Conservation (phyloP, 2,888 invertebrate species). For the Acrobasis consociella region DNA sequence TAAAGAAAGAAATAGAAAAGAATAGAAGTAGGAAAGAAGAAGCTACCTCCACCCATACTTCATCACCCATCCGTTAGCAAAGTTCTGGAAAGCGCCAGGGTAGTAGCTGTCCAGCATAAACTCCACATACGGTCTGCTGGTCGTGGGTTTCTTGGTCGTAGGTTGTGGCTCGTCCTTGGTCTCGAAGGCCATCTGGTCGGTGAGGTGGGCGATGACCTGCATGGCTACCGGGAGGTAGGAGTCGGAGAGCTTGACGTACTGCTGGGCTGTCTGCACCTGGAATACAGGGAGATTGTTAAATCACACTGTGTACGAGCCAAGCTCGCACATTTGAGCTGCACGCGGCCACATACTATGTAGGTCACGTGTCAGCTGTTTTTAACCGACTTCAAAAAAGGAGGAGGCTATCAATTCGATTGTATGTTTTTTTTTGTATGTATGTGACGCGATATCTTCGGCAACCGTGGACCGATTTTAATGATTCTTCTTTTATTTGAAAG, state of each 20-base stretch:
- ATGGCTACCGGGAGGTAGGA: slow-evolving; percentile 86
- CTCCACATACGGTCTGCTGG: slow-evolving; percentile 45
- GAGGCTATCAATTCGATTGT: too few relatives aligned
- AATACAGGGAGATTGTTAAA: slow-evolving; percentile 31
- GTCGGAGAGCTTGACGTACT: slow-evolving; percentile 79
- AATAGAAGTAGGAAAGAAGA: slow-evolving; percentile 31
- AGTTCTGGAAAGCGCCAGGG: slow-evolving; percentile 32
- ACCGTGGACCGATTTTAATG: too few relatives aligned
- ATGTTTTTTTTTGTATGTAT: too few relatives aligned
- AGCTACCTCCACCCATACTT: slow-evolving; percentile 54
- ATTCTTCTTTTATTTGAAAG: too few relatives aligned
- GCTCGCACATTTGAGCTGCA: too few relatives aligned
- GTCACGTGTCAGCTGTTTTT: too few relatives aligned
- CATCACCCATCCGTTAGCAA: slow-evolving; percentile 52
- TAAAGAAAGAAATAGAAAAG: slow-evolving; percentile 11
- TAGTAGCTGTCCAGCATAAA: slow-evolving; percentile 30
- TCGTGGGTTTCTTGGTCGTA: slow-evolving; percentile 36
- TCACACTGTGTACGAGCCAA: too few relatives aligned
- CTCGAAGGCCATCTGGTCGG: slow-evolving; percentile 84
- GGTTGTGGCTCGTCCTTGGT: slow-evolving; percentile 59
- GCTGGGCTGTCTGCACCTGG: slow-evolving; percentile 70
- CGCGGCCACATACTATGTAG: too few relatives aligned
- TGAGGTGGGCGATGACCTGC: slow-evolving; percentile 85
- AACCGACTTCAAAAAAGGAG: too few relatives aligned
- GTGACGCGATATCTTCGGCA: too few relatives aligned